Base-by-base conservation (phyloP, 2,113 vertebrate species). In the Colaptes auratus region DNA sequence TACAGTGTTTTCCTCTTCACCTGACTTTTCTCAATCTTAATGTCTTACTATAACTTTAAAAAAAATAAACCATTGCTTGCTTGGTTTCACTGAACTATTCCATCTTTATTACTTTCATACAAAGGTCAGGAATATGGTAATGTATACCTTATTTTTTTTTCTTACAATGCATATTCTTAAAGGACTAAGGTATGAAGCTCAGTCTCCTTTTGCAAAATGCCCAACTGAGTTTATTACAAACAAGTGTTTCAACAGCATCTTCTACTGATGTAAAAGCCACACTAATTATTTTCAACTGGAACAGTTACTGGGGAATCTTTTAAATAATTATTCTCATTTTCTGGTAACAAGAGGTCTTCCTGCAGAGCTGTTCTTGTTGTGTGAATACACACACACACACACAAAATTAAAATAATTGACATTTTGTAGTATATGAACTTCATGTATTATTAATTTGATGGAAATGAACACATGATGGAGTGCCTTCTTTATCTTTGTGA, bases 371-470 rank as follows among this genome's bases (percentile, higher is more conserved):
- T 80, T 84, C 66, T 1, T 15, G 89, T 87, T 93, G 85, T 93
- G 79, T 90, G 50, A 52, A 95, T 94, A 95, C 90, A 91, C 71
- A 95, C 39, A 10, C 39, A n/a, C 16, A 39, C 21, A 52, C 24
- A 50, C 95, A 96, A 94, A 95, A 95, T 96, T 39, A 39, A 97
- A 97, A 95, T 97, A 95, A 95, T 94, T 95, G 88, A 95, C 91
- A 96, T 95, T 96, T 97, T 95, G 95, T 96, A 95, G 85, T 95
- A 94, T 86, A 94, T 88, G 95, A 96, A 94, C 86, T 92, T 95
- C 94, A 97, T 95, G 93, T 95, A 95, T 97, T 97, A 95, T 96
- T 96, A 97, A 97, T 97, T 94, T 96, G 94, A 95, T 96, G 95
- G 94, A 97, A 96, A 95, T 95, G 93, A 96, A 94, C 92, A 96